Conservation (phyloP, 2,113 vertebrate species). For the Oncorhynchus nerka region DNA sequence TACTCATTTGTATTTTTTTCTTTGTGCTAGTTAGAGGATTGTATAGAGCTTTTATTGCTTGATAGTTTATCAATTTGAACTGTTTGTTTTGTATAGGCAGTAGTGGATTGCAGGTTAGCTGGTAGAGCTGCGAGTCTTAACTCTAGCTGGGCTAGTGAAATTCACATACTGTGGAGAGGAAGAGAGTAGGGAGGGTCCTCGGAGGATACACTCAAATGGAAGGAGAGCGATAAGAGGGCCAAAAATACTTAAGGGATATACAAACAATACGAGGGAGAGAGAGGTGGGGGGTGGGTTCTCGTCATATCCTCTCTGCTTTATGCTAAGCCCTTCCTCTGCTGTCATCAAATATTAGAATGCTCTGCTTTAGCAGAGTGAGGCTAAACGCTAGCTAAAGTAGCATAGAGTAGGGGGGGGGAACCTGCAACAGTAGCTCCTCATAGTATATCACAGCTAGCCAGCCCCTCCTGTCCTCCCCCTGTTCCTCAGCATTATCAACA, state of each 20-base stretch:
- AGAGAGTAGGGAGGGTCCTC: not conserved
- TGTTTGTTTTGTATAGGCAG: not conserved
- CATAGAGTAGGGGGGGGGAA: too few relatives aligned
- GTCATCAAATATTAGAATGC: conserved; percentile 15
- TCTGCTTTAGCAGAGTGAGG: not conserved
- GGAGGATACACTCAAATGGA: too few relatives aligned
- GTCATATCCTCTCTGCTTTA: not conserved
- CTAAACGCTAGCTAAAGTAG: too few relatives aligned
- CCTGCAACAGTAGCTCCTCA: too few relatives aligned
- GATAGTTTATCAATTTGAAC: too few relatives aligned
- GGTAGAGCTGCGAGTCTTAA: not conserved
- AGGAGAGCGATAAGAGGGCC: not conserved
- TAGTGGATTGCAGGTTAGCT: not conserved
- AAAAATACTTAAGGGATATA: not conserved
- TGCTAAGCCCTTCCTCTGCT: conserved; percentile 4
- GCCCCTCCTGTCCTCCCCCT: too few relatives aligned
- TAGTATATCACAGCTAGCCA: too few relatives aligned
- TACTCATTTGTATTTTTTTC: too few relatives aligned
- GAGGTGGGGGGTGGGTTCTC: not conserved
- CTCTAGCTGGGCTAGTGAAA: conserved; percentile 48
- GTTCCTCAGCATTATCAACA: too few relatives aligned
- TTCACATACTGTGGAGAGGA: conserved; percentile 2
- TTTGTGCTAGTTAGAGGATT: too few relatives aligned
- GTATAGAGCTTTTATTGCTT: too few relatives aligned
- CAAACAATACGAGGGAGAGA: not conserved